These are phyloP conservation scores for Amphilophus citrinellus DNA, from an alignment of 2,113 vertebrate species.

Conservation along the genomic window DNA sequence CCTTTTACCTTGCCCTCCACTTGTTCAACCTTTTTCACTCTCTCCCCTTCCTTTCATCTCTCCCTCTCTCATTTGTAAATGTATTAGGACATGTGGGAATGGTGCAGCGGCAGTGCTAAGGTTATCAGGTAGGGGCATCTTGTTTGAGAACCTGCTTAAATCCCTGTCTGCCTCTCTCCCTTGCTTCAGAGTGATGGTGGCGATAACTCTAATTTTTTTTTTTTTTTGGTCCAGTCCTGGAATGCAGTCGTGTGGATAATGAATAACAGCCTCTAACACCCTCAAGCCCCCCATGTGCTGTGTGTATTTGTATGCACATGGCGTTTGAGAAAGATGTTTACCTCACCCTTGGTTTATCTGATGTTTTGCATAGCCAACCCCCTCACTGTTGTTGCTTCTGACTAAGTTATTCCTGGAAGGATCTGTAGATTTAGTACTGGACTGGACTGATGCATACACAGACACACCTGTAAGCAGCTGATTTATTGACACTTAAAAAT, in stretches of 20 bases:
- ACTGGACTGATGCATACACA: not conserved
- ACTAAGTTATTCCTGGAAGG: slow-evolving; percentile 35
- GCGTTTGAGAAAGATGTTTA: slow-evolving; percentile 69
- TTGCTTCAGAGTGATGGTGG: slow-evolving; percentile 74
- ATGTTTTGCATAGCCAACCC: slow-evolving; percentile 41
- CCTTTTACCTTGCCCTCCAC: slow-evolving; percentile 14
- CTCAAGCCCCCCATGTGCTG: slow-evolving; percentile 55
- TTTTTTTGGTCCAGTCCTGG: slow-evolving; percentile 74
- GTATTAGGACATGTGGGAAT: slow-evolving; percentile 80
- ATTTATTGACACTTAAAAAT: not conserved
- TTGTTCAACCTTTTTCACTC: slow-evolving; percentile 39
- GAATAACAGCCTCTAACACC: slow-evolving; percentile 79
- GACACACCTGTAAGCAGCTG: not conserved
- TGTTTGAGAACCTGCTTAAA: slow-evolving; percentile 79
- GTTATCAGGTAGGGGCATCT: slow-evolving; percentile 84
- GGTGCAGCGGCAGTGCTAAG: slow-evolving; percentile 61
- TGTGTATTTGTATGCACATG: slow-evolving; percentile 65
- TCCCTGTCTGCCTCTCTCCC: slow-evolving; percentile 60
- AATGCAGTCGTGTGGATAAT: slow-evolving; percentile 82
- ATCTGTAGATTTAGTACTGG: not conserved
- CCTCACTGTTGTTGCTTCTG: slow-evolving; percentile 19
- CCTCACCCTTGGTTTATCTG: slow-evolving; percentile 65
- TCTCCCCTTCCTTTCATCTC: slow-evolving; percentile 17
- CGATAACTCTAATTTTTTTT: slow-evolving; percentile 78
- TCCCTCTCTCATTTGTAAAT: slow-evolving; percentile 64